phyloP scores from a whole-genome alignment of 2,888 invertebrate genomes.

The Halictus ligatus region DNA sequence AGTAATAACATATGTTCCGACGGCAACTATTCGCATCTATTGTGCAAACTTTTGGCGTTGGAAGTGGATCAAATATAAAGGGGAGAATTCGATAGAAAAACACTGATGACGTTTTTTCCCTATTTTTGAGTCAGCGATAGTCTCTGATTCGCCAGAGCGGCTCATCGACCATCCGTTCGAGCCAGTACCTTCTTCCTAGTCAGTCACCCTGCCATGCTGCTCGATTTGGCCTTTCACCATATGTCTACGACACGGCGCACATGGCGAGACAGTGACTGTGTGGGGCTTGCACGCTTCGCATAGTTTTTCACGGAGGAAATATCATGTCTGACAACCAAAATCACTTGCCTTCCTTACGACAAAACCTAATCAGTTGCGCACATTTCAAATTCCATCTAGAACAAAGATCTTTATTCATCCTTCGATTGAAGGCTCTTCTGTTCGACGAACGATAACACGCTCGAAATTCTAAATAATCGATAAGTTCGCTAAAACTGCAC shows the following conservation, averaged over 20 bases:
- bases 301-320: neutral
- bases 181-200: neutral
- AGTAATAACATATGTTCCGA: neutral
- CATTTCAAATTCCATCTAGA: neutral
- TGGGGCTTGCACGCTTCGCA: neutral
- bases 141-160: neutral
- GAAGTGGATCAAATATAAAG: neutral
- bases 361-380: neutral
- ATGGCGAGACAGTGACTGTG: neutral
- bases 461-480: neutral
- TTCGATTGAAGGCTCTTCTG: neutral
- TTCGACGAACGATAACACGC: neutral
- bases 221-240: neutral
- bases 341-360: neutral
- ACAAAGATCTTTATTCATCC: neutral
- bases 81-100: neutral
- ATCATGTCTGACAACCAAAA: neutral
- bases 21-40: no score
- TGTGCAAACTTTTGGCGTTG: neutral
- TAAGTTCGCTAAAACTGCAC: neutral
- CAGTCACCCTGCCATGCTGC: neutral
- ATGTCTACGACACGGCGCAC: neutral
- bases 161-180: neutral
- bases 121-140: neutral
- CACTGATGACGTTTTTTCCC: neutral